Evolutionary conservation across 2,888 invertebrate genomes (phyloP).

Genomic region (Cordilura impudica): DNA sequence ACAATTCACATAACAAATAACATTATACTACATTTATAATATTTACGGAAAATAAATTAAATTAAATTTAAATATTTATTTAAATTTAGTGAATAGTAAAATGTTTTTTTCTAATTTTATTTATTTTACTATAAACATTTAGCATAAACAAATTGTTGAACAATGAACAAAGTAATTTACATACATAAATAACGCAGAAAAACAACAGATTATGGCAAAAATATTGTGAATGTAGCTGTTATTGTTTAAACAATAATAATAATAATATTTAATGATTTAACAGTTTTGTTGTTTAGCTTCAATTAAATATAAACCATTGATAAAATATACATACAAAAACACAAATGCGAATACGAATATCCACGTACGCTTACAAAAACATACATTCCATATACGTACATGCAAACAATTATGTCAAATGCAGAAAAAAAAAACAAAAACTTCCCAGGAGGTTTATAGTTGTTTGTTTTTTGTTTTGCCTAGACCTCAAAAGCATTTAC

Average conservation of each 20-base stretch:
- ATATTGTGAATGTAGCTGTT: not conserved
- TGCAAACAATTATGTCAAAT: slow-evolving; percentile 36
- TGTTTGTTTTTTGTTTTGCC: slow-evolving; percentile 22
- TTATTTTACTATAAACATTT: slow-evolving; percentile 32
- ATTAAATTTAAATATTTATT: slow-evolving; percentile 2
- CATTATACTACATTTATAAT: no score
- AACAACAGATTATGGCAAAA: slow-evolving; percentile 8
- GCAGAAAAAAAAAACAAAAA: slow-evolving; percentile 30
- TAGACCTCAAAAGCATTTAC: not conserved
- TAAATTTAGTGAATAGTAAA: slow-evolving; percentile 7
- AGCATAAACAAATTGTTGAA: slow-evolving; percentile 41
- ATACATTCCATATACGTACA: no score
- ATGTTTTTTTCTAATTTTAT: slow-evolving; percentile 34
- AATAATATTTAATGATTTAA: slow-evolving; percentile 48
- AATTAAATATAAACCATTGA: slow-evolving; percentile 47
- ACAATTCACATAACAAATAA: no score
- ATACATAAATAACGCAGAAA: slow-evolving; percentile 51
- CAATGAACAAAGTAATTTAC: slow-evolving; percentile 49
- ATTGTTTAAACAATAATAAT: slow-evolving; percentile 15
- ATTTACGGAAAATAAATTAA: not conserved
- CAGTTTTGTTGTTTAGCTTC: slow-evolving; percentile 50
- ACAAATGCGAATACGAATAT: not conserved
- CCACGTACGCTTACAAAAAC: not conserved
- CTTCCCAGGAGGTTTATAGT: slow-evolving; percentile 1
- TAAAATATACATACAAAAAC: slow-evolving; percentile 12